Evolutionary conservation across 2,113 vertebrate species (phyloP).

Genomic region (Melanerpes aurifrons): DNA sequence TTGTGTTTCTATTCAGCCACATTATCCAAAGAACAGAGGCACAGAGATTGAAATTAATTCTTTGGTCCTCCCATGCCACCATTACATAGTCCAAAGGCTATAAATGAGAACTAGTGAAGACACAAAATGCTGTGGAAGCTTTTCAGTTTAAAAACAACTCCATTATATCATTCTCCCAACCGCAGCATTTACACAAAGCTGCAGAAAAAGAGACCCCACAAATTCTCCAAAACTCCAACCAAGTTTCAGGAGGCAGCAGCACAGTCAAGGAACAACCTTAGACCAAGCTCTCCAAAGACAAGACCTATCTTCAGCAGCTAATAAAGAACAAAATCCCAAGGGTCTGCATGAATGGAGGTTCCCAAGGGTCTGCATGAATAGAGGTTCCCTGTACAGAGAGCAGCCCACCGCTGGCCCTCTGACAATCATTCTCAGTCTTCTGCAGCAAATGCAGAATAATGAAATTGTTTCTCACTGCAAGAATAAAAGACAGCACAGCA

Average conservation of each 20-base stretch:
- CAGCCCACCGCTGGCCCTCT: slow-evolving; percentile 26
- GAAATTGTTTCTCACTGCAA: slow-evolving; percentile 27
- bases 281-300: neutral
- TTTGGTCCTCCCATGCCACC: neutral
- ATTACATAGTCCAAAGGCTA: neutral
- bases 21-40: slow-evolving; percentile 32
- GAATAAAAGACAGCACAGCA: slow-evolving; percentile 41
- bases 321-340: neutral
- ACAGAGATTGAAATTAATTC: slow-evolving; percentile 46
- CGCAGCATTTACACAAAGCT: neutral
- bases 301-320: neutral
- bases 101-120: neutral
- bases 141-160: neutral
- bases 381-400: neutral
- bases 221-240: neutral
- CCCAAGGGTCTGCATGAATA: neutral
- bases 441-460: neutral
- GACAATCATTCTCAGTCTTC: slow-evolving; percentile 29
- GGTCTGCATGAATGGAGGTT: neutral
- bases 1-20: slow-evolving; percentile 38
- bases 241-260: neutral
- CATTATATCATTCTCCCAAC: neutral
- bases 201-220: neutral
- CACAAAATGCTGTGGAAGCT: neutral
- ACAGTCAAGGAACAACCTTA: neutral